These are phyloP conservation scores for Excalfactoria chinensis DNA, from an alignment of 2,113 vertebrate genomes.

Conservation along the genomic window DNA sequence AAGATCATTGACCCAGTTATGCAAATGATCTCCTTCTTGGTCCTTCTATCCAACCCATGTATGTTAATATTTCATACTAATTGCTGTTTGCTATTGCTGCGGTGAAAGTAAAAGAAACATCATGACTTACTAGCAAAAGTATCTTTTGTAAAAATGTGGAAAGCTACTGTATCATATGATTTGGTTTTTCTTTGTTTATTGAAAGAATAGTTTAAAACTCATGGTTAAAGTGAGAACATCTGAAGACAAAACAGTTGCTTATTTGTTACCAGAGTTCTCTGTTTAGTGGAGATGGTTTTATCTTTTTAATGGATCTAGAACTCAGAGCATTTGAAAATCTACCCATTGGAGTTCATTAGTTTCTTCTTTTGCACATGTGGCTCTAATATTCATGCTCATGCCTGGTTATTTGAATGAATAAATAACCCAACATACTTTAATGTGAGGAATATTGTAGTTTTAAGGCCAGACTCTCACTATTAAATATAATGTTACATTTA, in stretches of 20 bases:
- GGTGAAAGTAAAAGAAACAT: neutral
- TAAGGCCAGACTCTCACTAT: neutral
- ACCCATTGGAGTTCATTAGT: neutral
- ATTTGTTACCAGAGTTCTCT: neutral
- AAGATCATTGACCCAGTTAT: neutral
- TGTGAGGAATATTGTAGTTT: neutral
- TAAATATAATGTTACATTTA: constrained; percentile 7
- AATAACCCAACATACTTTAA: neutral
- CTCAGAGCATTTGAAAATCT: neutral
- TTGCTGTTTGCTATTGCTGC: neutral
- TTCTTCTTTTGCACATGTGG: constrained; percentile 2
- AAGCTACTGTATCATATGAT: neutral
- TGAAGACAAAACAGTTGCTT: too few species aligned
- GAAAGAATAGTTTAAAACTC: neutral
- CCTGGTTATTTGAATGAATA: neutral
- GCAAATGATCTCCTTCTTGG: neutral
- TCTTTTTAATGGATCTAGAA: neutral
- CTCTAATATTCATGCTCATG: neutral
- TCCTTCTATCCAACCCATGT: neutral
- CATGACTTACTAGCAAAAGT: rapidly evolving
- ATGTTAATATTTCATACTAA: neutral
- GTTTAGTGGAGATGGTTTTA: neutral
- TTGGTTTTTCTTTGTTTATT: neutral
- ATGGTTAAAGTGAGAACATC: neutral
- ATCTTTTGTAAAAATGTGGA: neutral